These are phyloP conservation scores for Arizona elegans DNA, from an alignment of 2,113 vertebrate genomes.

Conservation along the genomic window DNA sequence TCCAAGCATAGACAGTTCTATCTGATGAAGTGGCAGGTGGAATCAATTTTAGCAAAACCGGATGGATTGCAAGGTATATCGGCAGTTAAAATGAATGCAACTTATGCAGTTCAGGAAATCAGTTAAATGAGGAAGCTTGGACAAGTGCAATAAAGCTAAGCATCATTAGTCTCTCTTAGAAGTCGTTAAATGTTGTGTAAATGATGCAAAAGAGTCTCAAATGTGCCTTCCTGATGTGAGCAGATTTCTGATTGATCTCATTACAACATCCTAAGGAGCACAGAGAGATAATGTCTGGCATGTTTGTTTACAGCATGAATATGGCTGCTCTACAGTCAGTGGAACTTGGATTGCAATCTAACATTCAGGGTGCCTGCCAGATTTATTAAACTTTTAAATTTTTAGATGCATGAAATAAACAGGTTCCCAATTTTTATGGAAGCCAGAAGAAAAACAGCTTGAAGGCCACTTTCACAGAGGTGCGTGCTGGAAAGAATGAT, in stretches of 20 bases:
- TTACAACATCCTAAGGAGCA: background rate
- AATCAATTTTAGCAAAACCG: slow-evolving; percentile 32
- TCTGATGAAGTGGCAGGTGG: slow-evolving; percentile 30
- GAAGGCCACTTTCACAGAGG: background rate
- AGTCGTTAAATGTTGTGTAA: slow-evolving; percentile 18
- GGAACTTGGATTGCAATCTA: background rate
- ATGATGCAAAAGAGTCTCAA: background rate
- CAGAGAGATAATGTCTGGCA: background rate
- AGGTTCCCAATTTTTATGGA: background rate
- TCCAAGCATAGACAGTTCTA: slow-evolving; percentile 24
- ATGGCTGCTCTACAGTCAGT: background rate
- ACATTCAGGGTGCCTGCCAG: background rate
- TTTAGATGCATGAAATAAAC: background rate
- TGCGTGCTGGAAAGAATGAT: background rate
- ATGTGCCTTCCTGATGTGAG: slow-evolving; percentile 24
- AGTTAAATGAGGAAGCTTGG: slow-evolving; percentile 23
- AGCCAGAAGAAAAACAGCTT: background rate
- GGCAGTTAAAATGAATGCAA: slow-evolving; percentile 39
- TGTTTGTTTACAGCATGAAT: background rate
- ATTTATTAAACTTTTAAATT: background rate
- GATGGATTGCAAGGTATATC: background rate
- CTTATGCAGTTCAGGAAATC: slow-evolving; percentile 1
- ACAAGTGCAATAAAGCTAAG: slow-evolving; percentile 3
- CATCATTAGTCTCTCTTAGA: slow-evolving; percentile 25
- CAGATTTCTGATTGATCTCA: slow-evolving; percentile 1